A percentile compares a stretch with the other conserved stretches of the same genome.
Conservation (phyloP, 2,797 vertebrate species). For the Phylloscopus collybita region DNA sequence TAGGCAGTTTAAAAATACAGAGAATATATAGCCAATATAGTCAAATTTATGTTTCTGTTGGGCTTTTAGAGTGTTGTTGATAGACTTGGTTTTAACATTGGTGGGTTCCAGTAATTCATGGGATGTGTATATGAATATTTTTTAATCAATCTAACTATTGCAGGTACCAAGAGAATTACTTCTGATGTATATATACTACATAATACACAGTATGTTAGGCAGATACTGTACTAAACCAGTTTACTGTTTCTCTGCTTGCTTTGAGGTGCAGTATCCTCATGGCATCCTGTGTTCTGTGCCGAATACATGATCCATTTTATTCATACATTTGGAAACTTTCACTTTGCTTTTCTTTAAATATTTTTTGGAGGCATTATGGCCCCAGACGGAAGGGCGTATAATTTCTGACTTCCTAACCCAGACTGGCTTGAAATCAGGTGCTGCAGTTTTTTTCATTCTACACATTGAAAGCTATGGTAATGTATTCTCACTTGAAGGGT, state of each 20-base stretch:
- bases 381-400: background rate
- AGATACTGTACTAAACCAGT: background rate
- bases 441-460: background rate
- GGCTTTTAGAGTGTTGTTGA: background rate
- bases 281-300: background rate
- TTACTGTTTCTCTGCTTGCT: background rate
- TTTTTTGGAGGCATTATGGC: background rate
- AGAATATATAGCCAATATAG: background rate
- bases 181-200: fast-evolving
- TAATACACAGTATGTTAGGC: background rate
- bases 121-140: background rate
- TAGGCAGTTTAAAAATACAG: background rate
- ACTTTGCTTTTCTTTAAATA: background rate
- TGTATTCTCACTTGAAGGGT: background rate
- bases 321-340: background rate
- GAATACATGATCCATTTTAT: background rate
- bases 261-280: background rate
- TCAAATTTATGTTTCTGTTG: background rate
- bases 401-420: background rate
- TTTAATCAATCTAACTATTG: background rate
- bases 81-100: background rate
- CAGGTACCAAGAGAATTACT: background rate
- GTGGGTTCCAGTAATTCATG: background rate
- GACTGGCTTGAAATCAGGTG: background rate
- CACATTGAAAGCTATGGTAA: background rate